Percentiles rank a stretch among this genome's conserved stretches.
Conservation (phyloP, 2,113 vertebrate species). For the Sciurus niger region DNA sequence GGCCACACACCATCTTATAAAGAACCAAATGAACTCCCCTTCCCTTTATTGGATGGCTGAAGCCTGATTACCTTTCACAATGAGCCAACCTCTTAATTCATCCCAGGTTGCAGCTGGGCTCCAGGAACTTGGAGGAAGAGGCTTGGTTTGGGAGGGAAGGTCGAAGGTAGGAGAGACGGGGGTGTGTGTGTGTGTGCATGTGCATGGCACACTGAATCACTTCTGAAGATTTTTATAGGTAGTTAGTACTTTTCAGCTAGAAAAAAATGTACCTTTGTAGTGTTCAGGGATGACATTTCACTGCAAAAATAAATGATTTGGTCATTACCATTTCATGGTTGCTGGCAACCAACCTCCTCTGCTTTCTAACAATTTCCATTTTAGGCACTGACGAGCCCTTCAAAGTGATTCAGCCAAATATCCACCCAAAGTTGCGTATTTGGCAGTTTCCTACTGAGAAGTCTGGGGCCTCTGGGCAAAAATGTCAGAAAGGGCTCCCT, state of each 20-base stretch:
- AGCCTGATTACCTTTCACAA: slow-evolving; percentile 74
- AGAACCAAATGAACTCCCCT: slow-evolving; percentile 72
- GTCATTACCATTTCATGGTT: slow-evolving; percentile 86
- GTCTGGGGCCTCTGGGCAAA: slow-evolving; percentile 82
- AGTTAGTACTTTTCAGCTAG: slow-evolving; percentile 68
- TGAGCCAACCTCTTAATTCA: slow-evolving; percentile 78
- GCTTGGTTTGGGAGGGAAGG: slow-evolving; percentile 39
- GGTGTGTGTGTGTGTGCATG: not conserved
- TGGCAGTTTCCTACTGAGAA: slow-evolving; percentile 82
- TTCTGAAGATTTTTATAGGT: slow-evolving; percentile 66
- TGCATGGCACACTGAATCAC: not conserved
- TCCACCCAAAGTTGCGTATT: slow-evolving; percentile 83
- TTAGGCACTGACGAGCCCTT: slow-evolving; percentile 85
- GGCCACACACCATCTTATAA: slow-evolving; percentile 72
- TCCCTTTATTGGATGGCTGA: slow-evolving; percentile 75
- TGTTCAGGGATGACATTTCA: slow-evolving; percentile 82
- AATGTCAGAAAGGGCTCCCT: slow-evolving; percentile 80
- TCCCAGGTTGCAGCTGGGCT: slow-evolving; percentile 72
- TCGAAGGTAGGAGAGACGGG: not conserved
- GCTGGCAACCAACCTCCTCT: slow-evolving; percentile 81
- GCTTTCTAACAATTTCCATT: slow-evolving; percentile 87
- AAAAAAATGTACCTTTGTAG: slow-evolving; percentile 75
- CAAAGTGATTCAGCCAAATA: slow-evolving; percentile 83
- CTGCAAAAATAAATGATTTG: slow-evolving; percentile 86
- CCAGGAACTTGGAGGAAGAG: not conserved